Evolutionary conservation across 2,797 vertebrate genomes (phyloP).

Genomic region (Melanotaenia pygmaea): DNA sequence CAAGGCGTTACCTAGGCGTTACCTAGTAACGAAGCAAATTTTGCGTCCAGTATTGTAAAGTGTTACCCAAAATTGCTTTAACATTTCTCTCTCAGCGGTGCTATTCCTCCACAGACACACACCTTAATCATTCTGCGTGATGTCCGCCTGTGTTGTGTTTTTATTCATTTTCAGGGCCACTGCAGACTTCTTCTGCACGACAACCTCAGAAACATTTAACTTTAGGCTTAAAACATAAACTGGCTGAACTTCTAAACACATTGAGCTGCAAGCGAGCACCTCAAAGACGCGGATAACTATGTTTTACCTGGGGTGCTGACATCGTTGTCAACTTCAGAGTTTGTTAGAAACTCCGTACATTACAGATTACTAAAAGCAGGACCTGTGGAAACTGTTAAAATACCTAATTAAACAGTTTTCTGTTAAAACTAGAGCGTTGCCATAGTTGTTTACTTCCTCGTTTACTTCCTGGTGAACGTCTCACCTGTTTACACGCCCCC

Average conservation of each 20-base stretch:
- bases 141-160: not conserved
- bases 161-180: not conserved
- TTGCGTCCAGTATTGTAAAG: no score
- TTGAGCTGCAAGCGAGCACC: not conserved
- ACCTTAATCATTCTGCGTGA: not conserved
- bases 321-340: constrained; percentile 33
- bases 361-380: not conserved
- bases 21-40: no score
- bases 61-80: not conserved
- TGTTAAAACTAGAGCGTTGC: not conserved
- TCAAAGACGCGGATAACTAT: not conserved
- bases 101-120: not conserved
- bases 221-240: not conserved
- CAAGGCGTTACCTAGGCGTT: no score
- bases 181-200: not conserved
- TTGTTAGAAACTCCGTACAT: not conserved
- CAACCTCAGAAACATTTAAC: not conserved
- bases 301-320: constrained; percentile 69
- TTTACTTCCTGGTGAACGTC: constrained; percentile 11
- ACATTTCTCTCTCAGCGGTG: not conserved
- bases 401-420: not conserved
- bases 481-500: constrained; percentile 61
- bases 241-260: not conserved
- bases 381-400: not conserved
- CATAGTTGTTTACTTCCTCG: constrained; percentile 75